Evolutionary conservation across 23 tunicate species (phyloP).

Genomic region (Trididemnum miniatum): DNA sequence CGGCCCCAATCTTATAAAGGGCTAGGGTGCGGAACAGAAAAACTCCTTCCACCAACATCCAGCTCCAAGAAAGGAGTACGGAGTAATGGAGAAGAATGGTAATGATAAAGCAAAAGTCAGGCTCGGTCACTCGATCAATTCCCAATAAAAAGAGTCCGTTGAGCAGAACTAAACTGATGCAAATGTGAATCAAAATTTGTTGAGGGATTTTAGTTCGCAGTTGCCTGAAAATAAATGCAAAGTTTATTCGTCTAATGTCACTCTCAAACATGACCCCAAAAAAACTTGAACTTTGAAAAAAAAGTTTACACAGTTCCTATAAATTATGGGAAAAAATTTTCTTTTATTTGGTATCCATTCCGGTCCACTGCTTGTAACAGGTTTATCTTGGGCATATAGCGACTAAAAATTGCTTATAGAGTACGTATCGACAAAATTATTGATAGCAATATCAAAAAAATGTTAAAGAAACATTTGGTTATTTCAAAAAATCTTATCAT

Average conservation of each 20-base stretch:
- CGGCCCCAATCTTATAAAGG: constrained; percentile 17
- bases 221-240: constrained; percentile 46
- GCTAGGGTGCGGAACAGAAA: constrained; percentile 69
- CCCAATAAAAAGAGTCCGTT: constrained; percentile 62
- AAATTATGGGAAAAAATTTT: too few relatives aligned
- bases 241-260: too few relatives aligned
- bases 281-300: too few relatives aligned
- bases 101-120: constrained; percentile 43
- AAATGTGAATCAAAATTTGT: constrained; percentile 66
- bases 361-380: too few relatives aligned
- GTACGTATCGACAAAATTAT: too few relatives aligned
- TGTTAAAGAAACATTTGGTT: too few relatives aligned
- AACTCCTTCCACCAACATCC: constrained; percentile 75
- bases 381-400: too few relatives aligned
- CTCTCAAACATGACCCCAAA: too few relatives aligned
- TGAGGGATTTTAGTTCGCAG: constrained; percentile 64
- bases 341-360: too few relatives aligned
- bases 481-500: not conserved
- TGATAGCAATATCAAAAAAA: too few relatives aligned
- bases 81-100: constrained; percentile 66
- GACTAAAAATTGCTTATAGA: too few relatives aligned
- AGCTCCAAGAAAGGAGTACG: constrained; percentile 73
- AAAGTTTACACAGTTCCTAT: too few relatives aligned
- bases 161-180: constrained; percentile 47
- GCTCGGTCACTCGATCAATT: constrained; percentile 45